Evolutionary conservation across 1,140 invertebrate species (phyloP).

Genomic region (Zaprionus kolodkinae): DNA sequence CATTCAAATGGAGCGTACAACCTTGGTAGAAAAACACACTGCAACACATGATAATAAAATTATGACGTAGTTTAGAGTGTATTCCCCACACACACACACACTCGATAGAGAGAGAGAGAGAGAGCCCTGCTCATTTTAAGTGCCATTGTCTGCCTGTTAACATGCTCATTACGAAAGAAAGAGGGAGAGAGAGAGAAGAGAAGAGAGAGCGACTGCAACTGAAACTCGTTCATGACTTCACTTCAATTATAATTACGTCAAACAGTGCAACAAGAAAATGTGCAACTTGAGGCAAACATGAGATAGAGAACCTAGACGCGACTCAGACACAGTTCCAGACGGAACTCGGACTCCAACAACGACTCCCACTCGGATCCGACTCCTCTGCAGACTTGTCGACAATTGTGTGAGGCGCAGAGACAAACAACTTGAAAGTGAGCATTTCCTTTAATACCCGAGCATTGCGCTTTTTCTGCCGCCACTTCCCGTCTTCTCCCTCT

Average conservation of each 20-base stretch:
- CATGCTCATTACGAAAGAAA: conserved; percentile 78
- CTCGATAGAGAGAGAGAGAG: conserved; percentile 2
- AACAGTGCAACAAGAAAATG: conserved; percentile 82
- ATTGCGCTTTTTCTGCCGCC: conserved; percentile 52
- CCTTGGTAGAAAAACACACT: conserved; percentile 15
- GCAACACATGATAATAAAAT: conserved; percentile 77
- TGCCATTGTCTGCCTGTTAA: conserved; percentile 82
- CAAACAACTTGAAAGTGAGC: conserved; percentile 74
- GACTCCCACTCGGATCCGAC: conserved; percentile 14
- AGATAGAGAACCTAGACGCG: conserved; percentile 43
- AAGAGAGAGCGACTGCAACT: conserved; percentile 31
- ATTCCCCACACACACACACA: not conserved
- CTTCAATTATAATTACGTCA: conserved; percentile 84
- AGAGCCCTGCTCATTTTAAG: conserved; percentile 54
- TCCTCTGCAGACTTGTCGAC: conserved; percentile 50
- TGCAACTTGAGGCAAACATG: conserved; percentile 79
- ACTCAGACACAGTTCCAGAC: conserved; percentile 2
- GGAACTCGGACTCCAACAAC: conserved; percentile 4
- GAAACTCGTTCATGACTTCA: conserved; percentile 80
- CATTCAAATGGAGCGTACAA: conserved; percentile 58
- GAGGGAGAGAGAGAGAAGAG: conserved; percentile 8
- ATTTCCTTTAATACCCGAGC: conserved; percentile 79
- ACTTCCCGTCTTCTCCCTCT: not conserved
- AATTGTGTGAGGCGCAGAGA: conserved; percentile 51
- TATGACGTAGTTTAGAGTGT: conserved; percentile 65